Evolutionary conservation across 1,140 invertebrate genomes (phyloP), one percentile per base, ranked within the genome.

Genomic region (Drosophila varians): DNA sequence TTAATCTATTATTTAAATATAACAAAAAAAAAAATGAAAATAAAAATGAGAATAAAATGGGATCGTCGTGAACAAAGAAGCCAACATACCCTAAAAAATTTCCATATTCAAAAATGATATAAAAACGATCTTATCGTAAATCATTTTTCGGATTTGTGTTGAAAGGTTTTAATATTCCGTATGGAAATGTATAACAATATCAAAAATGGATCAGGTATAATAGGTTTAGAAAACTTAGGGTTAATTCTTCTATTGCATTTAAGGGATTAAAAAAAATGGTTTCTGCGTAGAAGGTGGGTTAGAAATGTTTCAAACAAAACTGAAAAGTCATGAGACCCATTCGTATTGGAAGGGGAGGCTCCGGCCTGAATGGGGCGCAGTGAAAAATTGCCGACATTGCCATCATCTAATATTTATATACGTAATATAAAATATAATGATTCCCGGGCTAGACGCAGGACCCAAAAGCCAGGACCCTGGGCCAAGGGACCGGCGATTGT

Each of bases 1-100:
- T 87, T 86, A 86, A 86, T 86, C 78, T 86, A 86, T 86, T 86
- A 86, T 86, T 86, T 86, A 86, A 86, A 86, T 86, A 86, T 86
- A 77, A n/a, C n/a, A 87, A 87, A 60, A 58, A 79, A 87, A 60
- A 55, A 79, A 68, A 83, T 78, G 66, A 84, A 83, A 83, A 86
- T 86, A 75, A 86, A 86, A 84, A 74, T 56, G 71, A 14, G 70
- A 64, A 72, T 61, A 73, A 73, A 62, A 61, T 56, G 71, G 45
- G 51, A 57, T 54, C 62, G 60, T 34, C 45, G 31, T 31, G 28
- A 31, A 43, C 53, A 73, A 51, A 54, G 73, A 68, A 60, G 28
- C 9, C 8, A 9, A 21, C 53, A 82, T 82, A 73, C 77, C 23
- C 77, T 82, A 56, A 19, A 47, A 43, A 31, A n/a, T 9, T 3